Base-by-base conservation (phyloP, 2,888 invertebrate genomes). In the Lymantria dispar region DNA sequence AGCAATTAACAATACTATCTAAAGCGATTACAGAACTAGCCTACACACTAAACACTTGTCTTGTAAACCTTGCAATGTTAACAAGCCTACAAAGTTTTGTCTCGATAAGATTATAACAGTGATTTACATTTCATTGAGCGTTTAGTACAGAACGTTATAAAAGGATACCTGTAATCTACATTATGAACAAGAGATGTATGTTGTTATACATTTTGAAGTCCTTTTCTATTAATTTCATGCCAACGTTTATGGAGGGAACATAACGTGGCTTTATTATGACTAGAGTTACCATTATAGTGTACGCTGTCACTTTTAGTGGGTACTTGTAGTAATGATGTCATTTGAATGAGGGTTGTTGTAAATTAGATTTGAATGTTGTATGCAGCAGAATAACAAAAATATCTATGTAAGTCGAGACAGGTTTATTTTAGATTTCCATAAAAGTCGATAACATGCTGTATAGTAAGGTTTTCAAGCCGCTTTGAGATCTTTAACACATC, bases 261-360 rank as follows among this genome's bases (percentile, higher is more conserved):
- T 67, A 66, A 70, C 66, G 63, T 62, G 62, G 69, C 68, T 69
- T 71, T 71, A 74, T 73, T 72, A 71, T 73, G 68, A 70, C 65
- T 62, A 57, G 58, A 70, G 72, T 65, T 67, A 56, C 66, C 63
- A 70, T 72, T 70, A 64, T 57, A 50, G 57, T 54, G 66, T 60
- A 63, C 60, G 52, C 64, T 74, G 73, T 72, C 74, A 70, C 69
- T 62, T 60, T 63, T 60, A 68, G 45, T 44, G 47, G 53, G 66
- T 60, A 64, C 62, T 68, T 70, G 61, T 62, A 68, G 69, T 77
- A 78, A 83, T 78, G 75, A 79, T 78, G 76, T 72, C 74, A 74
- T 78, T 76, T 76, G 71, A 83, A 77, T 75, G 74, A 76, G 72
- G 70, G 66, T 74, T 72, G 68, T 73, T 71, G 70, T 72, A 78